Conservation (phyloP, 2,888 invertebrate genomes). For the Sisyra terminalis region DNA sequence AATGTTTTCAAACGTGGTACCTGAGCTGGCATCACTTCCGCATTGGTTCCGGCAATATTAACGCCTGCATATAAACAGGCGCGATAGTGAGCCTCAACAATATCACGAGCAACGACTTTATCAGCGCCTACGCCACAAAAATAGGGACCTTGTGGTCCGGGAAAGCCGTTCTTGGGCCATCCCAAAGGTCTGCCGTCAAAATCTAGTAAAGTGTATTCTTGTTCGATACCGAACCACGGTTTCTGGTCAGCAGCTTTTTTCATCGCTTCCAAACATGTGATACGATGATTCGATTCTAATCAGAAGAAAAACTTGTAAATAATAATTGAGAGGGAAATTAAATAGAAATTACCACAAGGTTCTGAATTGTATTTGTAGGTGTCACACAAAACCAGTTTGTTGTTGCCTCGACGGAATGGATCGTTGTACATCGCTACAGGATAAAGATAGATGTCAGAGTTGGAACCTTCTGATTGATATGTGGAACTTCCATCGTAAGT, state of each 20-base stretch:
- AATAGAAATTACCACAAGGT: slow-evolving; percentile 43
- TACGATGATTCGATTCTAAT: slow-evolving; percentile 55
- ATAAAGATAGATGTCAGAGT: slow-evolving; percentile 79
- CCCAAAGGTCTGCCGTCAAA: slow-evolving; percentile 76
- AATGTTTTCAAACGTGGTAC: too few species aligned
- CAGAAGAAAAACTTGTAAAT: slow-evolving; percentile 6
- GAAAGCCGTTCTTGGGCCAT: slow-evolving; percentile 88
- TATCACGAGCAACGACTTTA: slow-evolving; percentile 87
- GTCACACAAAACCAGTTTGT: slow-evolving; percentile 80
- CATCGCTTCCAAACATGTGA: slow-evolving; percentile 55
- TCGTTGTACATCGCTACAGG: slow-evolving; percentile 88
- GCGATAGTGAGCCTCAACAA: slow-evolving; percentile 91
- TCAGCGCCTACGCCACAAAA: slow-evolving; percentile 96
- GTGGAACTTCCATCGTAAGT: slow-evolving; percentile 92
- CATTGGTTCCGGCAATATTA: slow-evolving; percentile 85
- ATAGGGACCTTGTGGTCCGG: slow-evolving; percentile 94
- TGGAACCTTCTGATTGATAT: slow-evolving; percentile 72
- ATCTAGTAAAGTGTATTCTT: slow-evolving; percentile 80
- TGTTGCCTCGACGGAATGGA: slow-evolving; percentile 82
- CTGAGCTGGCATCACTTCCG: slow-evolving; percentile 97
- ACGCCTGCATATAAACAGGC: slow-evolving; percentile 91
- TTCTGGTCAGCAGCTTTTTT: slow-evolving; percentile 50
- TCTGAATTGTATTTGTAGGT: slow-evolving; percentile 73
- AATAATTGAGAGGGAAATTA: too few species aligned
- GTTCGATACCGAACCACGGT: slow-evolving; percentile 90